Conservation (phyloP, 2,888 invertebrate genomes). For the Halocaridina rubra region DNA sequence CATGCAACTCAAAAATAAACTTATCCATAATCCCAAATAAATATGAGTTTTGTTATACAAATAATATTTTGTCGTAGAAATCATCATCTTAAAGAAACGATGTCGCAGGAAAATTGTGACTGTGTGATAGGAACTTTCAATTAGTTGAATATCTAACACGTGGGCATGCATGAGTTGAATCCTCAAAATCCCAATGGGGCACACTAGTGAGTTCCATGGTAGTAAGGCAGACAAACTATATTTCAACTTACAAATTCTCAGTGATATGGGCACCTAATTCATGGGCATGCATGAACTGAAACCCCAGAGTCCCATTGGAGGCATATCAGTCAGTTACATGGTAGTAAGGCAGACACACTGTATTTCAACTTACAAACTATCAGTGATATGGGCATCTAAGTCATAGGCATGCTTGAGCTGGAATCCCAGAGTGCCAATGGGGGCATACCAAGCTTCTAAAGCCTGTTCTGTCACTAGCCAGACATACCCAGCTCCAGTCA, state of each 20-base stretch:
- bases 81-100: no score
- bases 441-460: constrained; percentile 85
- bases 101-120: no score
- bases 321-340: no score
- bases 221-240: background rate
- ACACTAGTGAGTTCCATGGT: background rate
- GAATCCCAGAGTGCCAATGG: constrained; percentile 88
- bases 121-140: no score
- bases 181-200: background rate
- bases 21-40: no score
- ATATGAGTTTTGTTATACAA: no score
- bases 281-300: background rate
- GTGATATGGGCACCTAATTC: background rate
- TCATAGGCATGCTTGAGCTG: constrained; percentile 88
- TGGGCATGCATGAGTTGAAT: no score
- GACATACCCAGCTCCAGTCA: constrained; percentile 88
- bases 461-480: constrained; percentile 98
- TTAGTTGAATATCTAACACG: no score
- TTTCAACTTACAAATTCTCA: background rate
- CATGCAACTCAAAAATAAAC: no score
- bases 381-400: constrained; percentile 92
- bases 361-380: constrained; percentile 80
- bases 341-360: no score
- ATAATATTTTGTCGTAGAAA: no score
- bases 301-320: no score